Conservation (phyloP, 2,888 invertebrate species). For the Machimus atricapillus region DNA sequence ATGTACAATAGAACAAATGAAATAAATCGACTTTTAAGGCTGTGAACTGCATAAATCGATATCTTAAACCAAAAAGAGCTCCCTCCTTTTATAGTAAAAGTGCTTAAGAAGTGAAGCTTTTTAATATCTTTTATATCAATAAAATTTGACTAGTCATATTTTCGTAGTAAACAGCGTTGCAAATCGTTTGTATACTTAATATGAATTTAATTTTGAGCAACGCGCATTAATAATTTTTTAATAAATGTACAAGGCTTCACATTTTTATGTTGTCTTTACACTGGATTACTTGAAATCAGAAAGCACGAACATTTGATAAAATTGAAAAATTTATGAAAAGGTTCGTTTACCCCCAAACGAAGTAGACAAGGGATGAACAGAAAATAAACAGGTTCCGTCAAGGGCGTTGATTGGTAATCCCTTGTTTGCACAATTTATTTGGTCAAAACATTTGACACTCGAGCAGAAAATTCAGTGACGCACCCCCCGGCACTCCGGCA, state of each 20-base stretch:
- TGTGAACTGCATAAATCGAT: too few species aligned
- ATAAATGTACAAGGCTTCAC: neutral
- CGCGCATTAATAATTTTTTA: neutral
- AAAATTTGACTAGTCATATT: too few species aligned
- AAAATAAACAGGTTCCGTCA: neutral
- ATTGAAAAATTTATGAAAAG: neutral
- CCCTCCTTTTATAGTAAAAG: too few species aligned
- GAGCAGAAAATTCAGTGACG: neutral
- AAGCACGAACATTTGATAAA: neutral
- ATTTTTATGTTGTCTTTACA: neutral
- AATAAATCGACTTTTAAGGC: too few species aligned
- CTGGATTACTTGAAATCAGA: neutral
- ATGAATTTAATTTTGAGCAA: neutral
- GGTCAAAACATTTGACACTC: conserved; percentile 31
- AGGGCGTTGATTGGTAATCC: conserved; percentile 33
- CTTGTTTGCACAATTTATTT: conserved; percentile 26
- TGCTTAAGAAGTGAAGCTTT: too few species aligned
- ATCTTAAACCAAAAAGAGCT: too few species aligned
- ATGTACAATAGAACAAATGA: too few species aligned
- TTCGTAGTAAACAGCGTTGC: too few species aligned
- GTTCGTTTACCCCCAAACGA: neutral
- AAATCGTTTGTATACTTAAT: too few species aligned
- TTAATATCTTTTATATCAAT: too few species aligned
- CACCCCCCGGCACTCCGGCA: neutral
- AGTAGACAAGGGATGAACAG: neutral